Evolutionary conservation across 2,888 invertebrate species (phyloP).

Genomic region (Dendrolimus pini): DNA sequence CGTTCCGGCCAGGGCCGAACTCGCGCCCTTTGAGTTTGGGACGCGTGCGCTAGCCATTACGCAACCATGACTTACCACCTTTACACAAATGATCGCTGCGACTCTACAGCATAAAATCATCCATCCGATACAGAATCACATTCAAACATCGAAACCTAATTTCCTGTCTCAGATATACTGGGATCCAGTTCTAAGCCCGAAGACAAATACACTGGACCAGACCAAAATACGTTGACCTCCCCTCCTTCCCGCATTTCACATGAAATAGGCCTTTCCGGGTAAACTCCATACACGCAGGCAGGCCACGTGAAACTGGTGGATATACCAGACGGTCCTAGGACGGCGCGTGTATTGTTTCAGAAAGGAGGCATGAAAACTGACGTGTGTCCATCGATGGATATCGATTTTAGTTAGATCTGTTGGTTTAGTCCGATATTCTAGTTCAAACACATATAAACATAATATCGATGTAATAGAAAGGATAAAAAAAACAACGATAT

Average conservation of each 20-base stretch:
- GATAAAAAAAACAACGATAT: no score
- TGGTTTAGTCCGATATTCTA: not conserved
- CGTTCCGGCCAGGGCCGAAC: no score
- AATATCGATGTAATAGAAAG: no score
- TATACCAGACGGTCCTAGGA: conserved; percentile 10
- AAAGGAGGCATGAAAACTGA: conserved; percentile 9
- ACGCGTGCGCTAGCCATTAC: no score
- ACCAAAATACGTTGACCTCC: conserved; percentile 33
- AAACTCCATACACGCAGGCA: conserved; percentile 17
- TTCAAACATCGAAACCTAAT: conserved; percentile 73
- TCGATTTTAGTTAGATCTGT: not conserved
- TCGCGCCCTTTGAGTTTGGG: no score
- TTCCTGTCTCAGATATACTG: conserved; percentile 71
- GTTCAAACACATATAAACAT: no score
- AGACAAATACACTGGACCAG: conserved; percentile 58
- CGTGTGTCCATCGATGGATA: conserved; percentile 3
- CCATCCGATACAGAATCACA: conserved; percentile 36
- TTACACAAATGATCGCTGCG: no score
- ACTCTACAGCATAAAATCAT: conserved; percentile 26
- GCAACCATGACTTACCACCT: no score
- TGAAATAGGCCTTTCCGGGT: conserved; percentile 12
- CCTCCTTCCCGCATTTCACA: conserved; percentile 11
- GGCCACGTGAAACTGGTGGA: not conserved
- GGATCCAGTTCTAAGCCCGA: conserved; percentile 53
- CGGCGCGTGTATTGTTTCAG: conserved; percentile 8